Conservation (phyloP, 2,888 invertebrate genomes). For the Coelogynopora nodosa region DNA sequence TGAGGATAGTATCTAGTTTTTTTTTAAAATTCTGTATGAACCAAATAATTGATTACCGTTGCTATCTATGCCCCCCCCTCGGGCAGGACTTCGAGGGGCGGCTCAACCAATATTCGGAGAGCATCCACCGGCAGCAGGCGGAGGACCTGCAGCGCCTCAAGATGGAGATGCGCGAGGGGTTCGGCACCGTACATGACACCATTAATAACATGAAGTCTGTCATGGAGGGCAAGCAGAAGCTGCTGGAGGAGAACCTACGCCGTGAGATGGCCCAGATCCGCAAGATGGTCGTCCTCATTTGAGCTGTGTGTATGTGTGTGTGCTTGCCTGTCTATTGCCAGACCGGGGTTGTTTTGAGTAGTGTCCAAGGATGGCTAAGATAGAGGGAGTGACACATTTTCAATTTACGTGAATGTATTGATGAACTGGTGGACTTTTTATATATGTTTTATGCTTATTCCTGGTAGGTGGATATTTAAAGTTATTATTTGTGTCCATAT, state of each 20-base stretch:
- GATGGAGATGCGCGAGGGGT: slow-evolving; percentile 57
- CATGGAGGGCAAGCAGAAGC: slow-evolving; percentile 58
- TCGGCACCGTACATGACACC: slow-evolving; percentile 59
- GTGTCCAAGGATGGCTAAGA: too few species aligned
- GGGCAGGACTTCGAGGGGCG: slow-evolving; percentile 44
- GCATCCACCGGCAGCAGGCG: slow-evolving; percentile 46
- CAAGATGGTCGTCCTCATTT: slow-evolving; percentile 61
- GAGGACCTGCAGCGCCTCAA: slow-evolving; percentile 57
- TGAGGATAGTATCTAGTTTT: too few species aligned
- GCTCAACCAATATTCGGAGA: slow-evolving; percentile 38
- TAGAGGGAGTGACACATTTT: too few species aligned
- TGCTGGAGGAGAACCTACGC: slow-evolving; percentile 58
- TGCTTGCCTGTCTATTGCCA: slow-evolving; percentile 55
- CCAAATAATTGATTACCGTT: too few species aligned
- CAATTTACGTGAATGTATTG: too few species aligned
- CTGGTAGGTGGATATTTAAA: too few species aligned
- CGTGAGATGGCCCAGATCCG: slow-evolving; percentile 60
- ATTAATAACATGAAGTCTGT: slow-evolving; percentile 60
- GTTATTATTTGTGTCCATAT: too few species aligned
- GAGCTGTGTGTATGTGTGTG: slow-evolving; percentile 38
- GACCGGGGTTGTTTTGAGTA: too few species aligned
- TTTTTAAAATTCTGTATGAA: too few species aligned
- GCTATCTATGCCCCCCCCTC: background rate
- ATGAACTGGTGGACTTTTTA: too few species aligned
- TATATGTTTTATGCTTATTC: too few species aligned